Percentiles rank a stretch among this genome's conserved stretches.
These are phyloP conservation scores for Prionace glauca DNA, from an alignment of 2,797 vertebrate species.

Conservation along the genomic window DNA sequence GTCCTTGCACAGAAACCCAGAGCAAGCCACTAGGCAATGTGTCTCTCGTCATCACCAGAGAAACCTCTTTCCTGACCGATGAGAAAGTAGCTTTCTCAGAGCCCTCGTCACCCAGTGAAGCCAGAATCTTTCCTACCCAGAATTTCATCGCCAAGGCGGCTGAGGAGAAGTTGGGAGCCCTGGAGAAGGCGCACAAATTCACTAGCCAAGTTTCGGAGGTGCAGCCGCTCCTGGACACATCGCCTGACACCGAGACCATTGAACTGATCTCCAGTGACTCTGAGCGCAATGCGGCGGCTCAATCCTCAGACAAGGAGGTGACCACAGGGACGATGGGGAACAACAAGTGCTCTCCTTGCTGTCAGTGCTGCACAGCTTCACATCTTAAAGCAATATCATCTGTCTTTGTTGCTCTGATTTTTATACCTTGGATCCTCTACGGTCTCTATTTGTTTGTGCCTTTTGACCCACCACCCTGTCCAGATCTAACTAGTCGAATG, in stretches of 20 bases:
- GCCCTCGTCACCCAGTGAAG: slow-evolving; percentile 45
- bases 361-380: slow-evolving; percentile 51
- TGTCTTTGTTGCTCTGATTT: slow-evolving; percentile 56
- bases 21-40: slow-evolving; percentile 42
- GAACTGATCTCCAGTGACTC: slow-evolving; percentile 55
- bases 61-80: slow-evolving; percentile 45
- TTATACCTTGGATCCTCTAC: slow-evolving; percentile 56
- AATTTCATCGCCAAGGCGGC: slow-evolving; percentile 52
- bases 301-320: slow-evolving; percentile 33
- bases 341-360: slow-evolving; percentile 47
- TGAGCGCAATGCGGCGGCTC: slow-evolving; percentile 41
- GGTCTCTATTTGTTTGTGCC: slow-evolving; percentile 59
- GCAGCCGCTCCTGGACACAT: slow-evolving; percentile 50
- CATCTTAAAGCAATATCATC: slow-evolving; percentile 54
- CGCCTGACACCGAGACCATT: slow-evolving; percentile 49
- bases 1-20: background rate
- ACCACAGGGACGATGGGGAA: slow-evolving; percentile 40
- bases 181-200: slow-evolving; percentile 52
- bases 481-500: slow-evolving; percentile 53
- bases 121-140: slow-evolving; percentile 36
- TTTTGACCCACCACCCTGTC: slow-evolving; percentile 53
- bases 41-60: slow-evolving; percentile 50
- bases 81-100: slow-evolving; percentile 46
- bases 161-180: slow-evolving; percentile 38
- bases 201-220: slow-evolving; percentile 53